Evolutionary conservation across 2,113 vertebrate genomes (phyloP).

Genomic region (Poeciliopsis retropinna): DNA sequence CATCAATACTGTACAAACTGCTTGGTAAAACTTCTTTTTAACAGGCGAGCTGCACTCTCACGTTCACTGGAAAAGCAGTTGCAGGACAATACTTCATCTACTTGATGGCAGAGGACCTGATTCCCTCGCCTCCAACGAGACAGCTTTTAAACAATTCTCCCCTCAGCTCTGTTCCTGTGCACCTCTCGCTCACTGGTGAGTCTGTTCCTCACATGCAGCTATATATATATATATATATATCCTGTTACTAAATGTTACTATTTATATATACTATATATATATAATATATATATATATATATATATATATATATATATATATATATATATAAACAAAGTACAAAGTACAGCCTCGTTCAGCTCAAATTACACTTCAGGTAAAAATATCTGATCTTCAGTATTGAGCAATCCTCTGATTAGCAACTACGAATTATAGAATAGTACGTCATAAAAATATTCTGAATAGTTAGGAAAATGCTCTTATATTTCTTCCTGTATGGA

Average conservation of each 20-base stretch:
- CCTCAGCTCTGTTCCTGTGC: slow-evolving; percentile 71
- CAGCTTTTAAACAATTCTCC: background rate
- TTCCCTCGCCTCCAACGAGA: slow-evolving; percentile 12
- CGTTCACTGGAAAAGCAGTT: slow-evolving; percentile 61
- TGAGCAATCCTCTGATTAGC: no score
- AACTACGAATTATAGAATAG: background rate
- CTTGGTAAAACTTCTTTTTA: background rate
- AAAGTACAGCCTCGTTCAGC: background rate
- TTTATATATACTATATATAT: no score
- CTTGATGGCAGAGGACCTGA: slow-evolving; percentile 74
- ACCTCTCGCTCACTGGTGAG: slow-evolving; percentile 75
- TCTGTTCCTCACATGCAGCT: background rate
- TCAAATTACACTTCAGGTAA: background rate
- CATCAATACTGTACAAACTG: background rate
- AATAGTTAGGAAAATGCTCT: background rate
- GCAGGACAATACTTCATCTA: slow-evolving; percentile 67
- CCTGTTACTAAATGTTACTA: no score
- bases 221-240: no score
- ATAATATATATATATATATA: no score
- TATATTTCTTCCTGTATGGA: background rate
- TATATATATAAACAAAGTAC: no score
- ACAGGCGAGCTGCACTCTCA: slow-evolving; percentile 65
- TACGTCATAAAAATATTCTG: background rate
- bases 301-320: no score
- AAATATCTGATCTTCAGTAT: background rate